Evolutionary conservation across 2,888 invertebrate genomes (phyloP), one percentile per base, ranked within the genome.

Genomic region (Ophion slaviceki): DNA sequence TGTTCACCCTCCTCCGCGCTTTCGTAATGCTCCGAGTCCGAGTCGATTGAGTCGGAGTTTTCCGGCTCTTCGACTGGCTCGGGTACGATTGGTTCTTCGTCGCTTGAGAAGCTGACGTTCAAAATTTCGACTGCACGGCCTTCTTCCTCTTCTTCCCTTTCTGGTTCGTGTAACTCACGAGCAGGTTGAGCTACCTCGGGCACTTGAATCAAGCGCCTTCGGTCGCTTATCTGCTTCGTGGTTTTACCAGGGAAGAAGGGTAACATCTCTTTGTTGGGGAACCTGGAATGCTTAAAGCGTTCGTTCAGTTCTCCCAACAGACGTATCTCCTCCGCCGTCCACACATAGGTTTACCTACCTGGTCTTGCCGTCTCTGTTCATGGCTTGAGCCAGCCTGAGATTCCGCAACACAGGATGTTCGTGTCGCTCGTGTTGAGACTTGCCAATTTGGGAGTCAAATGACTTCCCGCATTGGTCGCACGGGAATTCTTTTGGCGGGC

Each of bases 301-400:
- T 85, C 87, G 14, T 47, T 83, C n/a, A 80, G 45, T 0, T 10
- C n/a, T 0, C 32, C 28, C 2, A 80, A 10, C 0, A 24, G 40
- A 10, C 28, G 66, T 1, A 64, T 78, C n/a, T 72, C 70, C 11
- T 82, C 82, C 0, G 61, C 67, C 1, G 78, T 32, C 87, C 87
- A 86, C 0, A 86, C 76, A 0, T 61, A 17, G 11, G 36, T 20
- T 11, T 40, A 57, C 8, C 70, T 94, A 93, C 67, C 80, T 5
- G 72, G 80, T 1, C n/a, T 4, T 4, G 0, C 72, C 72, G 6
- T 71, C 57, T 24, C 11, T 36, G 1, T 2, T 24, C 11, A 57
- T 3, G 3, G 66, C n/a, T n/a, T 81, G 57, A 20, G 0, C n/a
- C 2, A 83, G 59, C 7, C 76, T 81, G 3, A 11, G 14, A 45